phyloP scores from a whole-genome alignment of 2,888 invertebrate genomes.

The Mylabris sibirica region DNA sequence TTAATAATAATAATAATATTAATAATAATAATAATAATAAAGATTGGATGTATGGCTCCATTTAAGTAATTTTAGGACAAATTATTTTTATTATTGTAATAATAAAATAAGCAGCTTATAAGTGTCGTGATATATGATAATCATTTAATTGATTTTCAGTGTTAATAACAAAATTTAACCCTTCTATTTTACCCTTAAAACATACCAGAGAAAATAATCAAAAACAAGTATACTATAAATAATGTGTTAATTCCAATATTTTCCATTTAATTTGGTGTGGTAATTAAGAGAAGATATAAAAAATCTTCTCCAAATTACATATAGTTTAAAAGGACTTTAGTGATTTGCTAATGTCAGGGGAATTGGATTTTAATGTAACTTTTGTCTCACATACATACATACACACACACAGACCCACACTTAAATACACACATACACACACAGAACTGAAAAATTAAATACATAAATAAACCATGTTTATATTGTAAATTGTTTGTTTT shows the following conservation, averaged over 20 bases:
- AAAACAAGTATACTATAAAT: constrained; percentile 33
- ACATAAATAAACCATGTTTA: constrained; percentile 60
- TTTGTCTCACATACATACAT: constrained; percentile 2
- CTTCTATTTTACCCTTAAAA: constrained; percentile 28
- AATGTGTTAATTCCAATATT: constrained; percentile 47
- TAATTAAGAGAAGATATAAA: constrained; percentile 28
- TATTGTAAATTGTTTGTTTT: constrained; percentile 49
- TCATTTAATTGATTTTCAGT: constrained; percentile 40
- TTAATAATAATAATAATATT: not conserved
- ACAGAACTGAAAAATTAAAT: constrained; percentile 57
- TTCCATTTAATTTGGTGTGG: constrained; percentile 40
- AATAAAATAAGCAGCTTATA: constrained; percentile 58
- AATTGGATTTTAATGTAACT: constrained; percentile 11
- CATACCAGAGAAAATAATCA: constrained; percentile 32
- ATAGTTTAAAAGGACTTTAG: constrained; percentile 22
- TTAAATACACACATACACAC: constrained; percentile 35
- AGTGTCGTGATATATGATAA: constrained; percentile 59
- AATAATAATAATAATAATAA: constrained; percentile 15
- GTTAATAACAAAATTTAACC: constrained; percentile 24
- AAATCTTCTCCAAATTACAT: constrained; percentile 18
- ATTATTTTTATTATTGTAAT: constrained; percentile 56
- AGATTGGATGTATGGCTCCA: constrained; percentile 47
- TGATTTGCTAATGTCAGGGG: constrained; percentile 15
- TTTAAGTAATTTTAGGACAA: constrained; percentile 52
- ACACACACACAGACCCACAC: too few relatives aligned